These are phyloP conservation scores for Mallotus villosus DNA, from an alignment of 2,797 vertebrate species.

Conservation along the genomic window DNA sequence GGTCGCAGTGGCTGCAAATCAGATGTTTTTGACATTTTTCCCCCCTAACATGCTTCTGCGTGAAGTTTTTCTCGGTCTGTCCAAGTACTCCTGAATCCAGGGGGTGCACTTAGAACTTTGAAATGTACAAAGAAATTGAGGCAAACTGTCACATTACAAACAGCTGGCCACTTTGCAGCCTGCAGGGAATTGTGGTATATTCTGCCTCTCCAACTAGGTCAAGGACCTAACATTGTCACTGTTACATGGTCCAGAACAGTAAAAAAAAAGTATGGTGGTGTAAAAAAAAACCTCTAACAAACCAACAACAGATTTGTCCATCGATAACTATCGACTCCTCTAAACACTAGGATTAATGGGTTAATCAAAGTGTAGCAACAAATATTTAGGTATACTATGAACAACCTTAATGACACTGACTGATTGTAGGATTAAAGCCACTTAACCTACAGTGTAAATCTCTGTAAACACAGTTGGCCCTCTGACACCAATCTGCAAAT, in stretches of 20 bases:
- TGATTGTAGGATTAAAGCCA: constrained; percentile 4
- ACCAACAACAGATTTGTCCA: background rate
- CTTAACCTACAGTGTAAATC: constrained; percentile 5
- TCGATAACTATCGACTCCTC: constrained; percentile 11
- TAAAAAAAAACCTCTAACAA: background rate
- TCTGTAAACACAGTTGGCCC: constrained; percentile 23
- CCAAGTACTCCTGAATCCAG: constrained; percentile 39
- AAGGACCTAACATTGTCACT: constrained; percentile 6
- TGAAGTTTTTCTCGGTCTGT: constrained; percentile 43
- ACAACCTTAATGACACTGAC: constrained; percentile 11
- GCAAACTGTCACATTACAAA: constrained; percentile 10
- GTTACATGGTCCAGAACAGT: background rate
- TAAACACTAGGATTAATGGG: constrained; percentile 16
- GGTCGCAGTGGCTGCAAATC: constrained; percentile 47
- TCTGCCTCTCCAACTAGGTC: constrained; percentile 1
- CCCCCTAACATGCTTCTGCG: constrained; percentile 48
- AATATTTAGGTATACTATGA: constrained; percentile 1
- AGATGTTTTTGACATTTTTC: constrained; percentile 54
- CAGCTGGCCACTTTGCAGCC: background rate
- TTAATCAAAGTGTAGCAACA: background rate
- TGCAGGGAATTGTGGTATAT: background rate
- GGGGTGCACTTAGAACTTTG: constrained; percentile 39
- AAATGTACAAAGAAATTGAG: constrained; percentile 27
- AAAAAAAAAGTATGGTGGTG: background rate
- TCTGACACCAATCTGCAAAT: constrained; percentile 10